Percentiles rank a stretch among this genome's conserved stretches.
phyloP scores from a whole-genome alignment of 2,797 vertebrate genomes.

The Synaphobranchus kaupii region DNA sequence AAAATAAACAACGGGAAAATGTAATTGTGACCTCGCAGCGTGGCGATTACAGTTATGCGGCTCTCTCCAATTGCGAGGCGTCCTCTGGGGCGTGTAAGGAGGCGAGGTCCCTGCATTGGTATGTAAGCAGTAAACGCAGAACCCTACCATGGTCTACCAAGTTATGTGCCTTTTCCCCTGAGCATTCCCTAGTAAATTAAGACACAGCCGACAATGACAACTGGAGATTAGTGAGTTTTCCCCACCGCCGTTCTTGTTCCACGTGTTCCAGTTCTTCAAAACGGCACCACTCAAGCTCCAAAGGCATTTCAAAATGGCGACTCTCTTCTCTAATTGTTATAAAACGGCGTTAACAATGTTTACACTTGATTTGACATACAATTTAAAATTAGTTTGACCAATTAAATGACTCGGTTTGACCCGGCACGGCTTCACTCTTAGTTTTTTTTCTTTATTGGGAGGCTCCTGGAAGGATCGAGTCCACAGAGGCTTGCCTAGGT shows the following conservation, averaged over 20 bases:
- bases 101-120: too few relatives aligned
- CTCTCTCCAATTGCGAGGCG: not conserved
- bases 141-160: not conserved
- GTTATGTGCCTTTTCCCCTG: not conserved
- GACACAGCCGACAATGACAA: not conserved
- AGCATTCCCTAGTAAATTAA: not conserved
- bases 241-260: not conserved
- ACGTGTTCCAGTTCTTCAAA: not conserved
- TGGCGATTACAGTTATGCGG: not conserved
- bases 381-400: not conserved
- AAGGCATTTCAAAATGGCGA: not conserved
- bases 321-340: not conserved
- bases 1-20: not conserved
- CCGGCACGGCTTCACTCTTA: not conserved
- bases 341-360: conserved; percentile 3
- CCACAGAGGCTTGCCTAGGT: not conserved
- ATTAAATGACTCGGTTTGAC: not conserved
- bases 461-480: not conserved
- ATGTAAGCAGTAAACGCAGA: not conserved
- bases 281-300: not conserved
- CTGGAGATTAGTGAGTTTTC: not conserved
- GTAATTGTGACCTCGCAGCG: not conserved
- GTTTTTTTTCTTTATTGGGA: not conserved
- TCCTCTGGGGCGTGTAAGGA: not conserved
- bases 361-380: not conserved